Evolutionary conservation across 2,888 invertebrate species (phyloP), one percentile per base, ranked within the genome.

Genomic region (Spilosoma lubricipeda): DNA sequence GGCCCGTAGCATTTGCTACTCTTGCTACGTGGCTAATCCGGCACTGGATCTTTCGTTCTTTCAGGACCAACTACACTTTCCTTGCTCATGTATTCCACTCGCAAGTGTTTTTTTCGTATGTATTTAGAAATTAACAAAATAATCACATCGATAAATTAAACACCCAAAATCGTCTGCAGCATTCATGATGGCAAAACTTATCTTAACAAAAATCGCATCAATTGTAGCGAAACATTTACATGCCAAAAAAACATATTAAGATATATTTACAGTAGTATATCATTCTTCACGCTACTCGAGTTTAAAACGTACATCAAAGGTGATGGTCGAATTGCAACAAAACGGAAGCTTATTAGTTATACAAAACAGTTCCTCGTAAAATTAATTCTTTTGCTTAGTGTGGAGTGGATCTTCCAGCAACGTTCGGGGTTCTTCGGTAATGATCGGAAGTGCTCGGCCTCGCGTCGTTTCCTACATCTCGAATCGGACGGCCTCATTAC

Each of bases 391-490:
- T 80, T 84, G 80, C 75, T 73, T 82, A 85, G 82, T 77, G 15
- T 39, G 33, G 59, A 27, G 64, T 73, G 36, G 59, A 74, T 78
- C 73, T 77, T 52, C 66, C 70, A 74, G 71, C 71, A 68, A 67
- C 78, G 78, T 85, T 86, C 82, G 86, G 85, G 75, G 76, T 79
- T 82, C 81, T 76, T 71, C 76, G 69, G 75, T 73, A 73, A 77
- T 78, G 74, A 80, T 86, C 90, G 88, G 89, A 85, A 87, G 81
- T 81, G 67, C 81, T 82, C 82, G 90, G 84, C 93, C 92, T 92
- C 87, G 90, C 79, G 71, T 82, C 71, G 87, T 86, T 92, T 93
- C 93, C 92, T 90, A 88, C 84, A 89, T 90, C 90, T 89, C 86
- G 78, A 78, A 80, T 80, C 82, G 79, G 76, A 73, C 80, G 84